Percentiles rank a stretch among this genome's conserved stretches.
Evolutionary conservation across 2,797 vertebrate species (phyloP).

Genomic region (Pterois miles): DNA sequence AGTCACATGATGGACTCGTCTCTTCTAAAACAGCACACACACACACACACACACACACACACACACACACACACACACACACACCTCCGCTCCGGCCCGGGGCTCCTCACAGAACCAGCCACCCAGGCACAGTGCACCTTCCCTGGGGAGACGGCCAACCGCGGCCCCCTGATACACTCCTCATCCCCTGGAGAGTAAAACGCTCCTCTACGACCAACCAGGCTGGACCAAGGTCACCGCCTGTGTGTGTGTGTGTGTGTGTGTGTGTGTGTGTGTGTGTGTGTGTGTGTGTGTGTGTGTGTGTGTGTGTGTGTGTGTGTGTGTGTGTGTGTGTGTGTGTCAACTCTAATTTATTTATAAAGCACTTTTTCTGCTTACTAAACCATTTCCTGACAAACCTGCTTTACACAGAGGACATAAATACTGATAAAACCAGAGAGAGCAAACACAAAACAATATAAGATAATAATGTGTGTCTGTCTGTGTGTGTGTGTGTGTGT

Average conservation of each 20-base stretch:
- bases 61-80: constrained; percentile 23
- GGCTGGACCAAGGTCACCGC: constrained; percentile 20
- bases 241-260: constrained; percentile 7
- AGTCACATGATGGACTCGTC: not conserved
- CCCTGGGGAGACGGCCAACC: constrained; percentile 5
- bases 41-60: constrained; percentile 1
- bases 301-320: not conserved
- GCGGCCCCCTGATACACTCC: not conserved
- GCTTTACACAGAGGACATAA: constrained; percentile 15
- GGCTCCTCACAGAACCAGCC: not conserved
- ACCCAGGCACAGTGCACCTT: constrained; percentile 18
- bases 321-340: constrained; percentile 7
- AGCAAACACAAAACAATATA: constrained; percentile 20
- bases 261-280: constrained; percentile 12
- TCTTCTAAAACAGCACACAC: not conserved
- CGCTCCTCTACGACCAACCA: not conserved
- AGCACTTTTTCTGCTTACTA: constrained; percentile 38
- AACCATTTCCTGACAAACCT: constrained; percentile 35
- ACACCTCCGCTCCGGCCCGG: not conserved
- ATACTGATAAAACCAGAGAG: constrained; percentile 37
- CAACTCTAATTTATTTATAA: constrained; percentile 37
- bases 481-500: not conserved
- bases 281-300: not conserved
- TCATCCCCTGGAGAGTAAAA: constrained; percentile 7
- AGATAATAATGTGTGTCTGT: not conserved